These are phyloP conservation scores for Pteromalus puparum DNA, from an alignment of 1,140 invertebrate species.

Conservation along the genomic window DNA sequence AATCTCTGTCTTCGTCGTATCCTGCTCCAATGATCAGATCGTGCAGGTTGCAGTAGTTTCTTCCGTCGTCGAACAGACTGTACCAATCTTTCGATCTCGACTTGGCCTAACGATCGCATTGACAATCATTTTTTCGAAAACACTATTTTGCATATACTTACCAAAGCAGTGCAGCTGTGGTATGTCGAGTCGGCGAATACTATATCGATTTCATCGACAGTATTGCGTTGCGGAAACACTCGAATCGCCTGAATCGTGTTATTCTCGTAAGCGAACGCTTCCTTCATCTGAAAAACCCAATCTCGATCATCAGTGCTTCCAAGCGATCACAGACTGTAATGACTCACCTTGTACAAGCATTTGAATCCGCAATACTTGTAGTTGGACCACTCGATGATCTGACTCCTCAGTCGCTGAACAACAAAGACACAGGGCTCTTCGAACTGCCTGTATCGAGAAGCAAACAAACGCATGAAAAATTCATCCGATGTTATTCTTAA, in stretches of 20 bases:
- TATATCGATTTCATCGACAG: conserved; percentile 28
- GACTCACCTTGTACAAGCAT: conserved; percentile 59
- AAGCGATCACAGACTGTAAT: background rate
- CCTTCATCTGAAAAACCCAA: background rate
- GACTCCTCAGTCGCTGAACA: conserved; percentile 58
- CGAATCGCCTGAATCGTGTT: conserved; percentile 33
- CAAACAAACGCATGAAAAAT: no score
- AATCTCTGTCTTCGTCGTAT: conserved; percentile 52
- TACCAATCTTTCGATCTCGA: conserved; percentile 58
- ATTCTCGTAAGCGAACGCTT: background rate
- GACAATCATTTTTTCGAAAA: background rate
- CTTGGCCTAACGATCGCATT: conserved; percentile 49
- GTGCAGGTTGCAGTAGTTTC: conserved; percentile 62
- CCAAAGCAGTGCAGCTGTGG: conserved; percentile 49
- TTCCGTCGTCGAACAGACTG: conserved; percentile 56
- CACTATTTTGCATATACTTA: conserved; percentile 34
- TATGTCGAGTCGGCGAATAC: conserved; percentile 5
- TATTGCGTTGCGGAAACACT: background rate
- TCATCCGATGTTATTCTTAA: no score
- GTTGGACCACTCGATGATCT: conserved; percentile 61
- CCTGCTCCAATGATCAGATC: conserved; percentile 54
- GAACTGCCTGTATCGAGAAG: conserved; percentile 56
- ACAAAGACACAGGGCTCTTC: conserved; percentile 56
- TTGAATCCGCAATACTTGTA: conserved; percentile 54
- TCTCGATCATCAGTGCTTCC: background rate